Evolutionary conservation across 2,113 vertebrate genomes (phyloP).

Genomic region (Aspiorhynchus laticeps): DNA sequence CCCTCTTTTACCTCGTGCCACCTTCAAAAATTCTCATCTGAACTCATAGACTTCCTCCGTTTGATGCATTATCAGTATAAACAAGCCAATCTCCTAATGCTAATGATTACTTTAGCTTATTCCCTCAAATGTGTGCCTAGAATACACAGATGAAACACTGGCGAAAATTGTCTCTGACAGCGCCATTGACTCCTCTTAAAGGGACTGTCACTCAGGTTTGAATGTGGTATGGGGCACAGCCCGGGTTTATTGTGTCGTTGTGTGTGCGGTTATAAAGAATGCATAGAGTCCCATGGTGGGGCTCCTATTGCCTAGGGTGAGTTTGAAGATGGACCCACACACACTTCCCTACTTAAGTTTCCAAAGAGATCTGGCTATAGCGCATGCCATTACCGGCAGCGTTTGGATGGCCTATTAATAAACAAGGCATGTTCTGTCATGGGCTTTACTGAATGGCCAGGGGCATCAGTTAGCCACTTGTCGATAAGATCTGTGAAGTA

Average conservation of each 20-base stretch:
- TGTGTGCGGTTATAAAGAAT: slow-evolving; percentile 42
- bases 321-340: slow-evolving; percentile 40
- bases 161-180: slow-evolving; percentile 54
- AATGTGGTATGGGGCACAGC: slow-evolving; percentile 35
- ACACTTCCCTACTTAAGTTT: slow-evolving; percentile 36
- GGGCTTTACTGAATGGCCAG: slow-evolving; percentile 9
- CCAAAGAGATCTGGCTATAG: slow-evolving; percentile 34
- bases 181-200: slow-evolving; percentile 60
- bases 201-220: slow-evolving; percentile 52
- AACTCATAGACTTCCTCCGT: background rate
- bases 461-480: background rate
- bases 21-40: background rate
- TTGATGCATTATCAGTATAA: slow-evolving; percentile 8
- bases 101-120: slow-evolving; percentile 33
- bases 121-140: slow-evolving; percentile 38
- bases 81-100: slow-evolving; percentile 18
- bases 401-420: slow-evolving; percentile 42
- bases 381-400: slow-evolving; percentile 35
- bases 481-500: slow-evolving; percentile 36
- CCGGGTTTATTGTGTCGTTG: slow-evolving; percentile 10
- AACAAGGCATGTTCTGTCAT: slow-evolving; percentile 44
- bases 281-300: slow-evolving; percentile 32
- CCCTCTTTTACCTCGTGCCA: background rate
- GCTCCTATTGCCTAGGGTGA: slow-evolving; percentile 37
- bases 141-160: slow-evolving; percentile 50